Evolutionary conservation across 2,888 invertebrate species (phyloP).

Genomic region (Junonia oenone): DNA sequence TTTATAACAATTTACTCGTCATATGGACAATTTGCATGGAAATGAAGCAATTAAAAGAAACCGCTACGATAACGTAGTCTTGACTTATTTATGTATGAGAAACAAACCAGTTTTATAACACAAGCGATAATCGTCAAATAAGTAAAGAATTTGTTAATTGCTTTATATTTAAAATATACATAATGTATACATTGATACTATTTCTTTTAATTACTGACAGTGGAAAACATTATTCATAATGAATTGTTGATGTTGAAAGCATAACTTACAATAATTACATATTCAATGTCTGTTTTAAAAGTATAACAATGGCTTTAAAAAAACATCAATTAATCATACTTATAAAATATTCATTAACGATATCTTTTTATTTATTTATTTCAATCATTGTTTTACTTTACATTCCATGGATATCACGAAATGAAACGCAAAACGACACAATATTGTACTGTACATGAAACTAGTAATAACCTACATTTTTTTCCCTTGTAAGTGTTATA

Average conservation of each 20-base stretch:
- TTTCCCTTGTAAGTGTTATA: too few species aligned
- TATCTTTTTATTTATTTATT: too few species aligned
- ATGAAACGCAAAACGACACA: not conserved
- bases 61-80: slow-evolving; percentile 23
- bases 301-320: too few species aligned
- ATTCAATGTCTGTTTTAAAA: too few species aligned
- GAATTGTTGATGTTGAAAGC: too few species aligned
- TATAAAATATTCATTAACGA: too few species aligned
- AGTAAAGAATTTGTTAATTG: slow-evolving; percentile 13
- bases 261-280: too few species aligned
- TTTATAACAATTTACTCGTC: slow-evolving; percentile 18
- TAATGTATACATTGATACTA: too few species aligned
- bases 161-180: not conserved
- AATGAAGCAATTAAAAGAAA: slow-evolving; percentile 27
- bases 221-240: not conserved
- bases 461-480: too few species aligned
- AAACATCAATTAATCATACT: too few species aligned
- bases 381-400: too few species aligned
- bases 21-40: slow-evolving; percentile 18
- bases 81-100: slow-evolving; percentile 15
- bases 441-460: too few species aligned
- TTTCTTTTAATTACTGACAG: not conserved
- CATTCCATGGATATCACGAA: not conserved
- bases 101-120: slow-evolving; percentile 17
- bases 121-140: slow-evolving; percentile 11